Base-by-base conservation (phyloP, 1,140 invertebrate species). In the Eueides isabella region DNA sequence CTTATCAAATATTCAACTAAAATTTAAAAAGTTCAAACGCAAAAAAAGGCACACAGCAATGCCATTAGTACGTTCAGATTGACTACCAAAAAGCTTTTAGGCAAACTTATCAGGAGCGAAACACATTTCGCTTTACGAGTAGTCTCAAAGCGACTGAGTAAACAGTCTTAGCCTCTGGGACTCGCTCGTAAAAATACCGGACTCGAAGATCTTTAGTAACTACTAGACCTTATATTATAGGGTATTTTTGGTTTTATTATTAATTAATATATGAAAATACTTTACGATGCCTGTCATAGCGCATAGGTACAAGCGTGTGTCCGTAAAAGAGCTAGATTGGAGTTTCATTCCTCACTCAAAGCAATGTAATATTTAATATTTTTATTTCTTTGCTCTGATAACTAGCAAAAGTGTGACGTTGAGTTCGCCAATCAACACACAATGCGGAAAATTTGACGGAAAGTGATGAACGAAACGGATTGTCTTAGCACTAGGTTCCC, bases 81-180 rank as follows among this genome's bases (percentile, higher is more conserved):
- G 48, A 55, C 48, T 55, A 55, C 48, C 48, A 26, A 55, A 55
- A 55, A 55, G 48, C 48, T 55, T 55, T 55, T 55, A 55, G 48
- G 48, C 48, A 55, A 55, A 55, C 48, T 55, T 55, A 55, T 55
- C 48, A 55, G 48, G 48, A 14, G 48, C 48, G 26, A 55, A 55
- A 55, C 48, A 55, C 48, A 55, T 55, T 55, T 55, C 19, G 23
- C 48, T 55, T 55, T 55, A 44, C 41, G 41, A 55, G 48, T 12
- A 55, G 48, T 55, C 48, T 55, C 48, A 55, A 23, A 55, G 48
- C 48, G 48, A 55, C 48, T 55, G 48, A 55, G 48, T 55, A 55
- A 55, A 55, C 48, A 55, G 48, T 55, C 48, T 55, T 55, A 55
- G 16, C 19, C 48, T 55, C 48, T 23, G 7, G 48, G 48, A 55